Evolutionary conservation across 2,797 vertebrate genomes (phyloP).

Genomic region (Dryobates pubescens): DNA sequence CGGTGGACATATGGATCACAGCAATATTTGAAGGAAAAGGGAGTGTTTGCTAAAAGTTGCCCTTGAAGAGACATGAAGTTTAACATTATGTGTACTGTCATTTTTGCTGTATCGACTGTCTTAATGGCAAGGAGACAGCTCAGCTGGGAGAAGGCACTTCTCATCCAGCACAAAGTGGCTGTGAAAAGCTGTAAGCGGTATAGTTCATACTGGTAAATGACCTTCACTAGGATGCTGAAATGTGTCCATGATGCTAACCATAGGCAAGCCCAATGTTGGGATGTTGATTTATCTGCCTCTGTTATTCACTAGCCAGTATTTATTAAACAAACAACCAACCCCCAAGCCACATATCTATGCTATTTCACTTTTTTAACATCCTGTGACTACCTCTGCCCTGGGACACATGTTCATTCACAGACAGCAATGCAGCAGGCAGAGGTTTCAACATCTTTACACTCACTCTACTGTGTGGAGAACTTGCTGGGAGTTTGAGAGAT

Average conservation of each 20-base stretch:
- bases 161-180: neutral
- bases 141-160: neutral
- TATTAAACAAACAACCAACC: neutral
- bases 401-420: rapidly evolving
- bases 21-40: constrained; percentile 38
- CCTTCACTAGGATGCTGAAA: neutral
- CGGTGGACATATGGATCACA: neutral
- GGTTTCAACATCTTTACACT: neutral
- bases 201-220: neutral
- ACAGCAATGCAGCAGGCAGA: neutral
- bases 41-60: neutral
- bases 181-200: neutral
- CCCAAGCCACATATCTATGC: neutral
- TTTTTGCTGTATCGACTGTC: constrained; percentile 9
- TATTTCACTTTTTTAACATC: neutral
- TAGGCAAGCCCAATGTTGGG: neutral
- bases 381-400: neutral
- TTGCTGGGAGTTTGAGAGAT: neutral
- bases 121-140: neutral
- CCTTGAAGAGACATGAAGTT: constrained; percentile 24
- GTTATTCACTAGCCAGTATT: neutral
- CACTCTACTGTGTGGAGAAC: neutral
- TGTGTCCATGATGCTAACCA: neutral
- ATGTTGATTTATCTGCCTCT: neutral
- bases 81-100: constrained; percentile 3